Percentiles rank a stretch among this genome's conserved stretches.
phyloP scores from a whole-genome alignment of 1,140 invertebrate species.

The Brachionus calyciflorus region DNA sequence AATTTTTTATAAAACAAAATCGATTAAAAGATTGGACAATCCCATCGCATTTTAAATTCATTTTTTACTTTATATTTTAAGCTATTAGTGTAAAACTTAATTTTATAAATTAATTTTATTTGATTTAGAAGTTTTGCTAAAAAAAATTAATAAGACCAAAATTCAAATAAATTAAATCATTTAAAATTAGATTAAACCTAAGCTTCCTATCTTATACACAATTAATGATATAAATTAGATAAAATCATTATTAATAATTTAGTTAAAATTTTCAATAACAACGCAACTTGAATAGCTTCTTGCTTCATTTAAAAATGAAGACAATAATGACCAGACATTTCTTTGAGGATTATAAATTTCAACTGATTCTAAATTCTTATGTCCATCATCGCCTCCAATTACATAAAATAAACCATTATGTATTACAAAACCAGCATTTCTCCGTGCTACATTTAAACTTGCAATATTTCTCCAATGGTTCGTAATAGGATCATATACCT shows the following conservation, averaged over 20 bases:
- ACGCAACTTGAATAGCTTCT: conserved; percentile 13
- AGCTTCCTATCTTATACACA: too few relatives aligned
- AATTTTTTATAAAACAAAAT: too few relatives aligned
- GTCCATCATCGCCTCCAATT: conserved; percentile 40
- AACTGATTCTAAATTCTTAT: background rate
- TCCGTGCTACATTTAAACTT: background rate
- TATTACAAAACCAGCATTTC: conserved; percentile 11
- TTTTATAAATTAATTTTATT: too few relatives aligned
- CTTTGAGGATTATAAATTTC: conserved; percentile 41
- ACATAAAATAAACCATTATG: conserved; percentile 31
- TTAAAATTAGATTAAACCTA: too few relatives aligned
- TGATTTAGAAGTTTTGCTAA: too few relatives aligned
- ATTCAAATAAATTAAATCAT: too few relatives aligned
- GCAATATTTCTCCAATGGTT: background rate
- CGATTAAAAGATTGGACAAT: too few relatives aligned
- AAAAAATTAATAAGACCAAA: too few relatives aligned
- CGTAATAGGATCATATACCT: conserved; percentile 2
- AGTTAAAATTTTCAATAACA: conserved; percentile 30
- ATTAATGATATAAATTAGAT: too few relatives aligned
- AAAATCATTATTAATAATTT: background rate
- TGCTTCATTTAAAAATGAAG: conserved; percentile 10
- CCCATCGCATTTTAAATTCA: too few relatives aligned
- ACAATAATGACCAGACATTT: conserved; percentile 30
- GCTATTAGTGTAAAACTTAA: too few relatives aligned
- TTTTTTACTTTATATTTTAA: too few relatives aligned